phyloP scores from a whole-genome alignment of 2,888 invertebrate genomes.

The Pollenia labialis region DNA sequence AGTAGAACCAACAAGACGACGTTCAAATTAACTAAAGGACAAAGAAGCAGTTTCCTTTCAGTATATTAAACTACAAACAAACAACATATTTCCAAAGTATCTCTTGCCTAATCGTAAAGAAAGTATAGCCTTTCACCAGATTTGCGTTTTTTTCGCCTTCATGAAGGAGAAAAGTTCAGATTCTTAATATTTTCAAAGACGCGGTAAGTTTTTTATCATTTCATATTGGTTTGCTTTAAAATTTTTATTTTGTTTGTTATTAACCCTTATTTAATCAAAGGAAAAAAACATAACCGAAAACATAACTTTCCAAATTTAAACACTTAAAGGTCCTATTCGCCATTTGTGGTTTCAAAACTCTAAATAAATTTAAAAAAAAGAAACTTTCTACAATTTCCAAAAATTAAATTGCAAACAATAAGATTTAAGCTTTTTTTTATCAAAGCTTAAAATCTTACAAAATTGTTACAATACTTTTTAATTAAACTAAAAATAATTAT shows the following conservation, averaged over 20 bases:
- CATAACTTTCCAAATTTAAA: conserved; percentile 10
- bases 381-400: conserved; percentile 52
- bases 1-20: background rate
- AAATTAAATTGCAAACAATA: conserved; percentile 54
- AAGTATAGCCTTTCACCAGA: background rate
- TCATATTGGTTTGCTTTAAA: background rate
- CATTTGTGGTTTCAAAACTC: conserved; percentile 61
- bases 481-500: background rate
- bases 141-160: background rate
- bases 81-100: conserved; percentile 12
- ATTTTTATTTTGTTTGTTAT: background rate
- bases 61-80: background rate
- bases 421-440: conserved; percentile 56
- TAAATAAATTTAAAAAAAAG: background rate
- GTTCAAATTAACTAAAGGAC: background rate
- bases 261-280: background rate
- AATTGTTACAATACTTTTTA: conserved; percentile 44
- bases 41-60: background rate
- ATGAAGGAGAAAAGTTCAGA: conserved; percentile 2
- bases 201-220: conserved; percentile 57
- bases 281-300: background rate
- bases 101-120: background rate
- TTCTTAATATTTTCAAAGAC: conserved; percentile 36
- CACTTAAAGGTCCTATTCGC: conserved; percentile 71
- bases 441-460: conserved; percentile 41